Conservation (phyloP, 2,113 vertebrate genomes). For the Siphamia tubifer region DNA sequence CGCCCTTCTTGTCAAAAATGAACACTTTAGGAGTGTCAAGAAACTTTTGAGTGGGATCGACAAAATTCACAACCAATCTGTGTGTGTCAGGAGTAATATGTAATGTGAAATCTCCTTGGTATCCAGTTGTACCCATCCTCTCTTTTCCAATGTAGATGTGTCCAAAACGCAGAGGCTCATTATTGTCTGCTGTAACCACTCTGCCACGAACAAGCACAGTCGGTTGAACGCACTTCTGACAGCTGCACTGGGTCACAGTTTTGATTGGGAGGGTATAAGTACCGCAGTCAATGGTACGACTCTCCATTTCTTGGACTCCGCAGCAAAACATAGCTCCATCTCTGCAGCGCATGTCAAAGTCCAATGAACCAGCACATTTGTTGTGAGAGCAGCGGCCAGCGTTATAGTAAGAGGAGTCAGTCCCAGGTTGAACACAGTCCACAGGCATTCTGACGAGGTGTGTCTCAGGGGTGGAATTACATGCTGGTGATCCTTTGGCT, state of each 20-base stretch:
- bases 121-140: slow-evolving; percentile 88
- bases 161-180: slow-evolving; percentile 91
- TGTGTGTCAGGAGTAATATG: slow-evolving; percentile 83
- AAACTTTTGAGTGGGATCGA: slow-evolving; percentile 84
- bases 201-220: slow-evolving; percentile 86
- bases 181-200: slow-evolving; percentile 85
- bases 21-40: slow-evolving; percentile 90
- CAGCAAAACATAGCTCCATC: slow-evolving; percentile 81
- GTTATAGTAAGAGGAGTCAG: slow-evolving; percentile 84
- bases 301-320: slow-evolving; percentile 83
- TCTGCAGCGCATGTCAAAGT: slow-evolving; percentile 80
- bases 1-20: slow-evolving; percentile 88
- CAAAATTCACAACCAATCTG: slow-evolving; percentile 89
- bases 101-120: slow-evolving; percentile 91
- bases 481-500: slow-evolving; percentile 84
- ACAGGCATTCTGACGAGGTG: slow-evolving; percentile 87
- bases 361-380: slow-evolving; percentile 77
- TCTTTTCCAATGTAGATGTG: slow-evolving; percentile 86
- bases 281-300: slow-evolving; percentile 80
- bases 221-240: slow-evolving; percentile 85
- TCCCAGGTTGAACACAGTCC: slow-evolving; percentile 81
- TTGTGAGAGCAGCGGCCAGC: slow-evolving; percentile 86
- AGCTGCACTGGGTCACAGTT: slow-evolving; percentile 86
- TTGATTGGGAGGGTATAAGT: slow-evolving; percentile 84
- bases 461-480: slow-evolving; percentile 79